These are phyloP conservation scores for Onychomys arenicola DNA, from an alignment of 2,797 vertebrate genomes.

Conservation along the genomic window DNA sequence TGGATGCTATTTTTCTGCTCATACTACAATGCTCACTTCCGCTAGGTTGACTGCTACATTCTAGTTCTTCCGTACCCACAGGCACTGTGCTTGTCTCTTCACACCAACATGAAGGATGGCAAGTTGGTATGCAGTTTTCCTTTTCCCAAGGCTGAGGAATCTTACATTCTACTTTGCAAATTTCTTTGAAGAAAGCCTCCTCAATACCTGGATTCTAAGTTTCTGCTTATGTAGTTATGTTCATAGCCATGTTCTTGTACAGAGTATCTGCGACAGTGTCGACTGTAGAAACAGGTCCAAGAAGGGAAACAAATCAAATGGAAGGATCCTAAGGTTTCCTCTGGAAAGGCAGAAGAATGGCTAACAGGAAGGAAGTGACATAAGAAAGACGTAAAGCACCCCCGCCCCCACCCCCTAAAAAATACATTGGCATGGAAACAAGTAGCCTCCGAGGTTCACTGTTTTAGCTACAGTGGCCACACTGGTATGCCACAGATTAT, in stretches of 20 bases:
- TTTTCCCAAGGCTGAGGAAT: background rate
- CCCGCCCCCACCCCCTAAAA: background rate
- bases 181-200: background rate
- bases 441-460: background rate
- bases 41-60: too few species aligned
- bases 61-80: background rate
- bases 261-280: background rate
- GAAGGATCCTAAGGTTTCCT: background rate
- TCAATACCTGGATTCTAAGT: background rate
- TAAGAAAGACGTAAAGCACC: background rate
- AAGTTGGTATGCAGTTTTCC: background rate
- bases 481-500: background rate
- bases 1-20: background rate
- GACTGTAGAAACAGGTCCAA: background rate
- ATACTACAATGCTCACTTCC: background rate
- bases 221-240: background rate
- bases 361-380: background rate
- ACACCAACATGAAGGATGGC: background rate
- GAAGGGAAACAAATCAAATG: background rate
- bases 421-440: background rate
- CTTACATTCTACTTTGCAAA: background rate
- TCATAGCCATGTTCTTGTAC: background rate
- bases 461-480: background rate
- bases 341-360: background rate
- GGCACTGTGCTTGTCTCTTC: background rate